Base-by-base conservation (phyloP, 53 echinoderm and acorn worm genomes). In the Apostichopus leukothele region DNA sequence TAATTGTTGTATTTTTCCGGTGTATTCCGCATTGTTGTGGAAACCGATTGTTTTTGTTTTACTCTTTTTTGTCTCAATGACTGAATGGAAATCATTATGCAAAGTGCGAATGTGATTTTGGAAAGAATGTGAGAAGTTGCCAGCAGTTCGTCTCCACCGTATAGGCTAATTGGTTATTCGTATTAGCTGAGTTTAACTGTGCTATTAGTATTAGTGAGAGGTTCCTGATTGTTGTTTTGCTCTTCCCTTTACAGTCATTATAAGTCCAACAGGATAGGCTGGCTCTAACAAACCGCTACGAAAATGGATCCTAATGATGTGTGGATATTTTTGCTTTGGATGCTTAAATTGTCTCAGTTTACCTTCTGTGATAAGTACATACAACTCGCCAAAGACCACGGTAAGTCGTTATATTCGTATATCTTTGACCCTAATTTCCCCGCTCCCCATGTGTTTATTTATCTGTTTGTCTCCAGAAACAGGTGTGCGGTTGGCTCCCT, bases 241-340 rank as follows among this genome's bases (percentile, higher is more conserved):
- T 4, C 10, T 10, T 57, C 57, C 1, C 1, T 57, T 57, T 57
- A 57, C 57, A 57, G 39, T 39, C 57, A 57, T 57, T 0, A 10
- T 9, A 57, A 57, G 57, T 6, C 6, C 6, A 6, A 16, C 18
- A 19, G 20, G 71, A 1, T 14, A 71, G 71, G n/a, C 71, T 71
- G 71, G 71, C 18, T 19, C 6, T 19, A 19, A 6, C 3, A n/a
- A 71, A 71, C 71, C 18, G 18, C 71, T 18, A 19, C 18, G 12
- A 61, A 86, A 3, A 86, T 86, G 86, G 86, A 86, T 67, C 66
- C 71, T 5, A 86, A 86, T 86, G 86, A 86, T 20, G 16, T 86
- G 11, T 86, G 86, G 86, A 86, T 86, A 57, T 86, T 86, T 68
- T 59, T 86, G 6, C 66, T 86, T 14, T 86, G 86, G 86, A 86